Evolutionary conservation across 2,888 invertebrate genomes (phyloP).

Genomic region (Drosophila longiperda): DNA sequence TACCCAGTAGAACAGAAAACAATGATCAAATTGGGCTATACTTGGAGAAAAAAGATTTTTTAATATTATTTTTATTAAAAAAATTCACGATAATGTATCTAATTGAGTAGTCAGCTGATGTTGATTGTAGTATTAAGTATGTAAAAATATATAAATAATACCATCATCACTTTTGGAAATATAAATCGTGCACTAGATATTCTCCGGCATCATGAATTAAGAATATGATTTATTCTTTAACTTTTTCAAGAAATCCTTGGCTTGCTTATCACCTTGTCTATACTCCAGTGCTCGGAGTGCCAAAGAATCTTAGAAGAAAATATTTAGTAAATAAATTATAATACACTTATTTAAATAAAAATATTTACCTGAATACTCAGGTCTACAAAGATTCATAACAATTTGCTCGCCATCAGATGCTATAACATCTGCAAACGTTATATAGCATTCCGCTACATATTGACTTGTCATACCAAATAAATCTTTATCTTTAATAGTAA

Average conservation of each 20-base stretch:
- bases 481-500: conserved; percentile 98
- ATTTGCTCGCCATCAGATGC: conserved; percentile 89
- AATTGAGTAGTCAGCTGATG: conserved; percentile 36
- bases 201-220: conserved; percentile 24
- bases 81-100: conserved; percentile 3
- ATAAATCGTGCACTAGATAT: conserved; percentile 14
- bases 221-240: conserved; percentile 88
- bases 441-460: conserved; percentile 97
- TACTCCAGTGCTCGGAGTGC: conserved; percentile 90
- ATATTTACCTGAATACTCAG: conserved; percentile 88
- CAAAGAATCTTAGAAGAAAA: conserved; percentile 67
- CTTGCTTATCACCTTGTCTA: conserved; percentile 94
- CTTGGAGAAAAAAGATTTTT: too few relatives aligned
- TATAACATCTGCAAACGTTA: conserved; percentile 91
- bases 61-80: conserved; percentile 1
- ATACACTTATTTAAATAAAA: neutral
- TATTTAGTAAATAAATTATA: neutral
- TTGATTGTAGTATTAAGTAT: conserved; percentile 17
- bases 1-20: neutral
- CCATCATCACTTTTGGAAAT: conserved; percentile 31
- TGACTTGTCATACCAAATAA: conserved; percentile 95
- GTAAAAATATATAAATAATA: conserved; percentile 40
- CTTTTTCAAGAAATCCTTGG: conserved; percentile 94
- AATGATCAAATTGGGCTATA: too few relatives aligned
- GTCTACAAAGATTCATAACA: conserved; percentile 89